Evolutionary conservation across 2,888 invertebrate species (phyloP), one percentile per base, ranked within the genome.

Genomic region (Apodemia duryi): DNA sequence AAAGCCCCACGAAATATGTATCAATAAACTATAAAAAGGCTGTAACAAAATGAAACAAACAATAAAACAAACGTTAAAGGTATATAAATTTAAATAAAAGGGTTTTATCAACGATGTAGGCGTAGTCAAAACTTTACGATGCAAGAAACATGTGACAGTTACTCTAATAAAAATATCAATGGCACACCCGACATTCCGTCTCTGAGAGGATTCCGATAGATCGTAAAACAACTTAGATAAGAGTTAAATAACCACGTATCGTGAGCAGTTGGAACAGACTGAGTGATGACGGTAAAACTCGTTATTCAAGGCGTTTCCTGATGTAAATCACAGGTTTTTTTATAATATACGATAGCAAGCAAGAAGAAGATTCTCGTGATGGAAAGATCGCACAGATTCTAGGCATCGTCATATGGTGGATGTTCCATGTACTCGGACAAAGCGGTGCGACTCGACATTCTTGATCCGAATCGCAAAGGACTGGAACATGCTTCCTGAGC

Each of bases 151-250:
- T 35, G 57, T 57, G 57, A 57, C 57, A 57, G 57, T 57, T 57
- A 32, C 57, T 57, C 57, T 57, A 57, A 57, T 57, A 57, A 57
- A 57, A 57, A 32, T 57, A 57, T 57, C 57, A 57, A 57, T 57
- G 57, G 32, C 57, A 32, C 57, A 32, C 29, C 66, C 60, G 65
- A 46, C 68, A 70, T 69, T 70, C 69, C 65, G 5, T n/a, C 35
- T 46, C 70, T 75, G 69, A 75, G 74, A 74, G 71, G 73, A 75
- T 74, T 70, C 70, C 67, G 62, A 68, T 67, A 66, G 71, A 62
- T 74, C 72, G 73, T 74, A 70, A 75, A 75, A 71, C 67, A 65
- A 63, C 63, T 63, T 38, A 49, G 64, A 65, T 65, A 65, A 65
- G 61, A 51, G 29, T 57, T 57, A 32, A 57, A 13, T 49, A 57